Conservation (phyloP, 1,140 invertebrate species). For the Drosophila malerkotliana region DNA sequence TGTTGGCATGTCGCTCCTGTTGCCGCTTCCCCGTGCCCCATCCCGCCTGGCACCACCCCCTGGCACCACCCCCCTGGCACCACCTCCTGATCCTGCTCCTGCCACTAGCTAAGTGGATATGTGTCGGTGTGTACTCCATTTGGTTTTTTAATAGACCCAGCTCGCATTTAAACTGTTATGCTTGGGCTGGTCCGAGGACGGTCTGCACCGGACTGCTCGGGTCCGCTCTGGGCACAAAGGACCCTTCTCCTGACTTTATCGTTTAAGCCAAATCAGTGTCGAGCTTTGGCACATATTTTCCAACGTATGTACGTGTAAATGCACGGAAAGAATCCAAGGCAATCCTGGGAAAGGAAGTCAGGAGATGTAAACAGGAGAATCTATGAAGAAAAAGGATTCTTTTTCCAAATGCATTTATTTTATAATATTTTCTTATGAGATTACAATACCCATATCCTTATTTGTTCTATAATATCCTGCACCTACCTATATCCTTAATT, state of each 20-base stretch:
- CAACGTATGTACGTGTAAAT: not conserved
- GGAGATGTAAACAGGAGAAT: not conserved
- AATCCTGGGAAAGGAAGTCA: not conserved
- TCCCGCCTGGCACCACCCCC: not conserved
- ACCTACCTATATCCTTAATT: no score
- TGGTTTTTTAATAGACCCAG: slow-evolving; percentile 78
- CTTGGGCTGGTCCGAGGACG: slow-evolving; percentile 56
- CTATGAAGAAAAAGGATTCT: no score
- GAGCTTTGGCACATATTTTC: slow-evolving; percentile 55
- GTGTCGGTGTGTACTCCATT: slow-evolving; percentile 72
- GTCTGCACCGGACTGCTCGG: slow-evolving; percentile 5
- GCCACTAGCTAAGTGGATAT: slow-evolving; percentile 25
- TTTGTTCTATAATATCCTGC: no score
- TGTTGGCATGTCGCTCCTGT: slow-evolving; percentile 34
- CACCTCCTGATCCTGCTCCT: not conserved
- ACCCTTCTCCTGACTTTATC: slow-evolving; percentile 67
- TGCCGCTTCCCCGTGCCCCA: not conserved
- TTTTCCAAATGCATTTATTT: not conserved
- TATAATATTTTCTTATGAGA: not conserved
- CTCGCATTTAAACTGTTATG: slow-evolving; percentile 81
- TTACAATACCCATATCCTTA: no score
- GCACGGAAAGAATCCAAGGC: slow-evolving; percentile 1
- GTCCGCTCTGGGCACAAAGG: slow-evolving; percentile 56
- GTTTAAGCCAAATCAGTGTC: slow-evolving; percentile 78
- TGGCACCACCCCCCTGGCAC: not conserved